These are phyloP conservation scores for Menidia beryllina DNA, from an alignment of 2,113 vertebrate genomes.

Conservation along the genomic window DNA sequence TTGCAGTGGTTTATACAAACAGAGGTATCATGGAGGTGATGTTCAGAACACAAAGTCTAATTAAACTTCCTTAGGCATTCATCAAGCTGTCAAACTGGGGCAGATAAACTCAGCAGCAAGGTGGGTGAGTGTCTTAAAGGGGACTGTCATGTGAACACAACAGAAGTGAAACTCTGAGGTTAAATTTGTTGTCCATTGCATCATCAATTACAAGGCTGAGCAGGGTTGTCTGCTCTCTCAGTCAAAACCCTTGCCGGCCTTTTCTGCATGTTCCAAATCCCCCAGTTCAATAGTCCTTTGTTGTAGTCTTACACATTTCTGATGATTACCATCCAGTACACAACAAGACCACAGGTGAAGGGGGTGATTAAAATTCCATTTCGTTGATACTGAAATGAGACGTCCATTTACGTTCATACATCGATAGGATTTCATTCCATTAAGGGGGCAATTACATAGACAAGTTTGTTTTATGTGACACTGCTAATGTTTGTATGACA, in stretches of 20 bases:
- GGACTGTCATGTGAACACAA: constrained; percentile 3
- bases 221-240: background rate
- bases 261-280: background rate
- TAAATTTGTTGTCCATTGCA: constrained; percentile 9
- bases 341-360: constrained; percentile 25
- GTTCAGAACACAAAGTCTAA: constrained; percentile 42
- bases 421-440: constrained; percentile 59
- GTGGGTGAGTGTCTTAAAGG: constrained; percentile 15
- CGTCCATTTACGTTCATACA: constrained; percentile 54
- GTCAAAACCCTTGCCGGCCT: background rate
- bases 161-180: constrained; percentile 6
- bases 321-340: constrained; percentile 29
- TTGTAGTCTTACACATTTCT: constrained; percentile 1
- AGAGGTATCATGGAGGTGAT: constrained; percentile 27
- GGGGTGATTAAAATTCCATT: constrained; percentile 58
- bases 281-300: constrained; percentile 26
- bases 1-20: constrained; percentile 17
- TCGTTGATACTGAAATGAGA: constrained; percentile 37
- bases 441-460: constrained; percentile 44
- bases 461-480: constrained; percentile 52
- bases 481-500: constrained; percentile 24
- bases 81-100: constrained; percentile 45
- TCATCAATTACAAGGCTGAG: constrained; percentile 6
- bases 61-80: constrained; percentile 51
- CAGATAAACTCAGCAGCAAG: constrained; percentile 30